These are phyloP conservation scores for Spea multiplicata DNA, from an alignment of 2,113 vertebrate genomes.

Conservation along the genomic window DNA sequence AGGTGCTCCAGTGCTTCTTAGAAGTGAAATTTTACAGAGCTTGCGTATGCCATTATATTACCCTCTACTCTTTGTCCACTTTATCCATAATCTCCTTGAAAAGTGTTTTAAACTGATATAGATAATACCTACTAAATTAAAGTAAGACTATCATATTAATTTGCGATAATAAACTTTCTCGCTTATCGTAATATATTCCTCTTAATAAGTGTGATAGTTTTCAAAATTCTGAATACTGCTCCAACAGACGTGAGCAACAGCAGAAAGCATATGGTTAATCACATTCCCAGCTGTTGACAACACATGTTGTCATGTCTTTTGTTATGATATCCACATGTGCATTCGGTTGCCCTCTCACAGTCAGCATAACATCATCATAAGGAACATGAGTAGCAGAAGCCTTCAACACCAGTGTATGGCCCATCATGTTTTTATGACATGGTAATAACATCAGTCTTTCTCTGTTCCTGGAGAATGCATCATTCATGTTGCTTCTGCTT, in stretches of 20 bases:
- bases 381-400: conserved; percentile 25
- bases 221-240: too few relatives aligned
- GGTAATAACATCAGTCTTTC: conserved; percentile 31
- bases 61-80: too few relatives aligned
- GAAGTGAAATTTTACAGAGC: too few relatives aligned
- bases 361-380: conserved; percentile 28
- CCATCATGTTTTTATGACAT: conserved; percentile 37
- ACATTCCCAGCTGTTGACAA: conserved; percentile 10
- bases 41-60: too few relatives aligned
- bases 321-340: conserved; percentile 42
- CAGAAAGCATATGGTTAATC: conserved; percentile 5
- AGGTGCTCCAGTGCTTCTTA: too few relatives aligned
- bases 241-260: background rate
- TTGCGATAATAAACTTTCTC: too few relatives aligned
- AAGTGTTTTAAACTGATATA: too few relatives aligned
- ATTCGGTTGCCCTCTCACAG: conserved; percentile 2
- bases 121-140: too few relatives aligned
- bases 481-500: background rate
- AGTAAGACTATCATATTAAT: too few relatives aligned
- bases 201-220: too few relatives aligned
- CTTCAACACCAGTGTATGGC: conserved; percentile 28
- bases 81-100: too few relatives aligned
- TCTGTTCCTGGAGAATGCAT: conserved; percentile 23
- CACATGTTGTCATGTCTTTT: conserved; percentile 18
- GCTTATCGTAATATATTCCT: too few relatives aligned